phyloP scores from a whole-genome alignment of 2,888 invertebrate genomes.

The Lordiphosa andalusiaca region DNA sequence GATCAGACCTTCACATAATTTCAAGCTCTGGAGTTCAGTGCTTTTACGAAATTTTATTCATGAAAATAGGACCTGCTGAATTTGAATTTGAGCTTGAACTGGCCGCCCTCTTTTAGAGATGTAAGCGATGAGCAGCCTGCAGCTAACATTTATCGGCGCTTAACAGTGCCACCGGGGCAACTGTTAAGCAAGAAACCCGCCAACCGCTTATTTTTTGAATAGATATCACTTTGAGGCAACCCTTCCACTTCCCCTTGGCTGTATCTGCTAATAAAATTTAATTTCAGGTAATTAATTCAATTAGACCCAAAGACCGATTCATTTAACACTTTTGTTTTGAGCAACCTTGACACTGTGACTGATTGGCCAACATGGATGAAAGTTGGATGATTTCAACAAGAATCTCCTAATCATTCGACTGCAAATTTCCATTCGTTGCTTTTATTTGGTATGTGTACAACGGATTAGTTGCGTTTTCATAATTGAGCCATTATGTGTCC shows the following conservation, averaged over 20 bases:
- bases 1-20: too few relatives aligned
- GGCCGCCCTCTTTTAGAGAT: too few relatives aligned
- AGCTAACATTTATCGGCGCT: too few relatives aligned
- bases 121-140: too few relatives aligned
- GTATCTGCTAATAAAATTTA: constrained; percentile 10
- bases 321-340: constrained; percentile 10
- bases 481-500: constrained; percentile 65
- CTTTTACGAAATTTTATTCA: too few relatives aligned
- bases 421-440: constrained; percentile 7
- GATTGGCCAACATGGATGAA: neutral
- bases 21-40: too few relatives aligned
- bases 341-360: constrained; percentile 11
- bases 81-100: too few relatives aligned
- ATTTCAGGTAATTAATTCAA: constrained; percentile 1
- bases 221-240: too few relatives aligned
- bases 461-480: constrained; percentile 65
- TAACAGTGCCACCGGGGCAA: too few relatives aligned
- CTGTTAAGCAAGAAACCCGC: neutral
- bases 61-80: too few relatives aligned
- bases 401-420: neutral
- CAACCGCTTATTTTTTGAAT: neutral
- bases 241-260: neutral
- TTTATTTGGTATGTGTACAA: constrained; percentile 35
- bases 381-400: too few relatives aligned
- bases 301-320: neutral